A percentile compares a stretch with the other conserved stretches of the same genome.
Conservation (phyloP, 2,113 vertebrate species). For the Platysteira castanea region DNA sequence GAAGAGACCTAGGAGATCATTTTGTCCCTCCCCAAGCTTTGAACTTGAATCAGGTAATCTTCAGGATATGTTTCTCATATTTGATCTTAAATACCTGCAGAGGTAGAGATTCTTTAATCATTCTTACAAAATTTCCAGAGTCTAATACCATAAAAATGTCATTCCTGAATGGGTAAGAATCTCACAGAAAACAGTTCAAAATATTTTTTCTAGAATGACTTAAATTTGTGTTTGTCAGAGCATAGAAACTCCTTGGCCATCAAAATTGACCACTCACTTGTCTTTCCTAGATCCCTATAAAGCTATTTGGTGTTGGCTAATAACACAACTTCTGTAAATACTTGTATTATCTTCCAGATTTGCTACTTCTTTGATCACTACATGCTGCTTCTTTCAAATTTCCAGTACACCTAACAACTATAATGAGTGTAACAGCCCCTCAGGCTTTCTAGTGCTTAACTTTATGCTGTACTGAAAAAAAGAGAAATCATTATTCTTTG, state of each 20-base stretch:
- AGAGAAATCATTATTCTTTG: neutral
- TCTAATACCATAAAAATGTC: neutral
- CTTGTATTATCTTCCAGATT: neutral
- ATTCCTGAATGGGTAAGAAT: neutral
- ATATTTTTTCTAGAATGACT: neutral
- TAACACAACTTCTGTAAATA: neutral
- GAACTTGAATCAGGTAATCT: neutral
- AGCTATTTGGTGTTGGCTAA: neutral
- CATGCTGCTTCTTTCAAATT: neutral
- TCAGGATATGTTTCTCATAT: neutral
- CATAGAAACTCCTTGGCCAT: neutral
- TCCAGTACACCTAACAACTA: neutral
- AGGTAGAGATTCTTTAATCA: neutral
- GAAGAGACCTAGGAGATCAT: neutral
- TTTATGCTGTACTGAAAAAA: neutral
- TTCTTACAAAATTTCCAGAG: neutral
- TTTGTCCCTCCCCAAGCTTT: neutral
- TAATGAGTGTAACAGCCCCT: neutral
- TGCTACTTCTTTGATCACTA: neutral
- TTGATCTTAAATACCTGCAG: neutral
- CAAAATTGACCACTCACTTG: neutral
- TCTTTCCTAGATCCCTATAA: neutral
- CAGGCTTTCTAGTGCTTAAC: neutral
- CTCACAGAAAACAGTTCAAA: neutral
- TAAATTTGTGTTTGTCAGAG: neutral